These are phyloP conservation scores for Neodiprion lecontei DNA, from an alignment of 1,140 invertebrate genomes.

Conservation along the genomic window DNA sequence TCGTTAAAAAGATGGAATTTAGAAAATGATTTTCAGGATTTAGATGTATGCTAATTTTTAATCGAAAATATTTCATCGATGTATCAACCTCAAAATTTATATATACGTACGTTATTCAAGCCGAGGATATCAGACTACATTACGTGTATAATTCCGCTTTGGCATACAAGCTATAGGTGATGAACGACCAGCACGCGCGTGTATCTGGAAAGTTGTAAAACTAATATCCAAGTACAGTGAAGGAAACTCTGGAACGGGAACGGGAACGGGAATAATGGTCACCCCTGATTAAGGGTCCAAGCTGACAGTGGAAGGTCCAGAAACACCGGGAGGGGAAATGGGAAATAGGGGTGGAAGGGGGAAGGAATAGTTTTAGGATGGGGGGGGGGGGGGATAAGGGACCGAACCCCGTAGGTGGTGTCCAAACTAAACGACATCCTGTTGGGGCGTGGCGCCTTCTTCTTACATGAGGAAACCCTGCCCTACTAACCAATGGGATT, in stretches of 20 bases:
- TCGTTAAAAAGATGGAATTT: no score
- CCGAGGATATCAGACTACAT: no score
- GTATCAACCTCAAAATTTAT: no score
- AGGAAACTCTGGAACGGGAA: no score
- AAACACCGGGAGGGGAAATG: constrained; percentile 26
- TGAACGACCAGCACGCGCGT: no score
- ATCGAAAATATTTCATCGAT: no score
- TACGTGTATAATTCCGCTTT: no score
- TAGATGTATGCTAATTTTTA: no score
- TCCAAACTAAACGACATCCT: constrained; percentile 42
- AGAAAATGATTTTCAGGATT: no score
- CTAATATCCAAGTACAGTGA: constrained; percentile 39
- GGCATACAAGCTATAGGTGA: no score
- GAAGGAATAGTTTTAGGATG: constrained; percentile 1
- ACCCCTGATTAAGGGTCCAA: constrained; percentile 27
- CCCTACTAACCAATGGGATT: no score
- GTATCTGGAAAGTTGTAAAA: constrained; percentile 36
- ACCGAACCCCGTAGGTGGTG: constrained; percentile 37
- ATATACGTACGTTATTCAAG: no score
- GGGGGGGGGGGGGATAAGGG: constrained; percentile 29
- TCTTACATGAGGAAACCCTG: constrained; percentile 31
- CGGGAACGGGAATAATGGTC: constrained; percentile 36
- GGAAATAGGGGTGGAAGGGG: constrained; percentile 16
- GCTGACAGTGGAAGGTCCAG: not conserved
- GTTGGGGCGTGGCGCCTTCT: constrained; percentile 45